Conservation (phyloP, 2,113 vertebrate species). For the Callocephalon fimbriatum region DNA sequence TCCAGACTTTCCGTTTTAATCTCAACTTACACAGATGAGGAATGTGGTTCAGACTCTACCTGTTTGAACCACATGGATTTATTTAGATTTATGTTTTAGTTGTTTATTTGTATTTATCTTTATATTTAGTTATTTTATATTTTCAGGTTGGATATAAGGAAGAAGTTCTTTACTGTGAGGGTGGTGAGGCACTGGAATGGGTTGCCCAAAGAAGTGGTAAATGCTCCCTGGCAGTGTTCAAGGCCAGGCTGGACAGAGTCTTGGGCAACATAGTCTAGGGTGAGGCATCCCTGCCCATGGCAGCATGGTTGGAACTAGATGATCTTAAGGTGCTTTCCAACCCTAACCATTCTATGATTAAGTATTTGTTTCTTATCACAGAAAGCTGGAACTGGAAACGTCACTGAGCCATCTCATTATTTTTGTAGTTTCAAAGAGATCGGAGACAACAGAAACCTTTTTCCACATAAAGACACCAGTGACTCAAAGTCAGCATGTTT, state of each 20-base stretch:
- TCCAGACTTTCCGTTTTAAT: not conserved
- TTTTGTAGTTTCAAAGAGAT: not conserved
- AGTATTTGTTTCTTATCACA: not conserved
- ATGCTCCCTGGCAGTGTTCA: not conserved
- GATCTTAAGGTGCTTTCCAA: not conserved
- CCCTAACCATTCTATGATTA: not conserved
- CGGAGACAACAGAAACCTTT: not conserved
- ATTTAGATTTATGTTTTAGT: not conserved
- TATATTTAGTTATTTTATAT: not conserved
- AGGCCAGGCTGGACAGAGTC: not conserved
- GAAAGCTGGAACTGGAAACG: not conserved
- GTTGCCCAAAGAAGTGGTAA: not conserved
- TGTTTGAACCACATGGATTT: not conserved
- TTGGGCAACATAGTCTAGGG: not conserved
- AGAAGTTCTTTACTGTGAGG: not conserved
- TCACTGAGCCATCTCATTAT: not conserved
- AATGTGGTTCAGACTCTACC: not conserved
- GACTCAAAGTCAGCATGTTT: not conserved
- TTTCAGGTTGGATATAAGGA: not conserved
- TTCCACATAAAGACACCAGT: not conserved
- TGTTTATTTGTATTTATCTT: not conserved
- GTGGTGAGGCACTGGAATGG: not conserved
- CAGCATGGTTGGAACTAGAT: not conserved
- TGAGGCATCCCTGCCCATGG: not conserved
- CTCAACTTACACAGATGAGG: not conserved